Conservation (phyloP, 2,797 vertebrate genomes). For the Premnoplex brunnescens region DNA sequence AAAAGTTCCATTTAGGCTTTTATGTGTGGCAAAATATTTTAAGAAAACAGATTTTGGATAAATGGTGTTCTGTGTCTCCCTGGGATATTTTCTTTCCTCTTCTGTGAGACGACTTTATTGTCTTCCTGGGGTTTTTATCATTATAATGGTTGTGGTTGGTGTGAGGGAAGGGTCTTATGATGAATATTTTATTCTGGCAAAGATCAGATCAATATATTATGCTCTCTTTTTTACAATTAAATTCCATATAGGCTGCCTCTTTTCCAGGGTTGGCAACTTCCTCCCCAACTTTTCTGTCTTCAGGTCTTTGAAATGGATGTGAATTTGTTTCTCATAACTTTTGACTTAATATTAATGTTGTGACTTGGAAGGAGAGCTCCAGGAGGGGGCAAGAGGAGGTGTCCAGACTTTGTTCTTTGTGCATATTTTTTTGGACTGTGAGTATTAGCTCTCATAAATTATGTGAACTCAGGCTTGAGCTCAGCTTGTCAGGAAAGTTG, state of each 20-base stretch:
- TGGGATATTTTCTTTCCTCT: conserved; percentile 4
- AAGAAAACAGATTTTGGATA: neutral
- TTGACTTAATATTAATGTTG: neutral
- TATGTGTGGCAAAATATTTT: neutral
- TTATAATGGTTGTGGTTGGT: neutral
- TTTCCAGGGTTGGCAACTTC: neutral
- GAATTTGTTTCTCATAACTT: neutral
- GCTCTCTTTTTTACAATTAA: neutral
- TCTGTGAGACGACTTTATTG: neutral
- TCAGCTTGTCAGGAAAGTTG: neutral
- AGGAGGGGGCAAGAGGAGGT: neutral
- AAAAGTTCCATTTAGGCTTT: neutral
- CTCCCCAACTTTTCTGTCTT: neutral
- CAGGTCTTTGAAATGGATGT: neutral
- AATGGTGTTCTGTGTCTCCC: neutral
- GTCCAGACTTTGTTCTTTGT: neutral
- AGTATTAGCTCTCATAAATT: neutral
- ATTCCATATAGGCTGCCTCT: neutral
- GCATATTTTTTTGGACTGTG: neutral
- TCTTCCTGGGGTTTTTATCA: neutral
- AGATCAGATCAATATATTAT: conserved; percentile 16
- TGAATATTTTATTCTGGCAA: conserved; percentile 52
- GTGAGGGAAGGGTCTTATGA: neutral
- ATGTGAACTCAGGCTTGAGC: neutral
- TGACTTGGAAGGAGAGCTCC: neutral